Evolutionary conservation across 2,888 invertebrate genomes (phyloP), one percentile per base, ranked within the genome.

Genomic region (Aporophyla nigra): DNA sequence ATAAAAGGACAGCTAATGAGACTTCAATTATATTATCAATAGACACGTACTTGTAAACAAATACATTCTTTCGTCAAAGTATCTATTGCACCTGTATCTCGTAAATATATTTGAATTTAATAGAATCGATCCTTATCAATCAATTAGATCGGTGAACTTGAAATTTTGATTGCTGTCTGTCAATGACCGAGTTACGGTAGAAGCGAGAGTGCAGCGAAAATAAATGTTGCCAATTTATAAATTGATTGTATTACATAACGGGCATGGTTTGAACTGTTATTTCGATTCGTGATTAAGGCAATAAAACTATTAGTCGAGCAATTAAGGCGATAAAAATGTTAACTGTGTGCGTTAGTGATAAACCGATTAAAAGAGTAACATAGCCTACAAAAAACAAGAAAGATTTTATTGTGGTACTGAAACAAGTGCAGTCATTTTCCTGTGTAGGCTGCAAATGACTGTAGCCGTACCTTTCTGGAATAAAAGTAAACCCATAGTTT

Each of bases 131-230:
- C 71, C 62, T 84, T 86, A 86, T 83, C 83, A 80, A 76, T 71
- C 73, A 71, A 76, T 83, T 72, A 69, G 21, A 78, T 80, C 76
- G 14, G 24, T 84, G 87, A 85, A 84, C 82, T 87, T 87, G 85
- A 85, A 85, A 81, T 56, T 58, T 63, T 79, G 46, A 85, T 87
- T 84, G 70, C 63, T 62, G 66, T 76, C 58, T 80, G 83, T 78
- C 86, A 87, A 84, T 87, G 87, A 82, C 82, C 85, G 85, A 82
- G 63, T 78, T 86, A 73, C 49, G 27, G 27, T 73, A 56, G 24
- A 51, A 83, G 63, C 46, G 68, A 63, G 76, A 76, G 66, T 67
- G 69, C 49, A 69, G 66, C 49, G 58, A 79, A 78, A 78, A 63
- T 62, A 74, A 75, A 69, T 76, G 12, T 76, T 75, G 58, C 62